phyloP scores from a whole-genome alignment of 2,888 invertebrate species.

The Thymelicus lineola region DNA sequence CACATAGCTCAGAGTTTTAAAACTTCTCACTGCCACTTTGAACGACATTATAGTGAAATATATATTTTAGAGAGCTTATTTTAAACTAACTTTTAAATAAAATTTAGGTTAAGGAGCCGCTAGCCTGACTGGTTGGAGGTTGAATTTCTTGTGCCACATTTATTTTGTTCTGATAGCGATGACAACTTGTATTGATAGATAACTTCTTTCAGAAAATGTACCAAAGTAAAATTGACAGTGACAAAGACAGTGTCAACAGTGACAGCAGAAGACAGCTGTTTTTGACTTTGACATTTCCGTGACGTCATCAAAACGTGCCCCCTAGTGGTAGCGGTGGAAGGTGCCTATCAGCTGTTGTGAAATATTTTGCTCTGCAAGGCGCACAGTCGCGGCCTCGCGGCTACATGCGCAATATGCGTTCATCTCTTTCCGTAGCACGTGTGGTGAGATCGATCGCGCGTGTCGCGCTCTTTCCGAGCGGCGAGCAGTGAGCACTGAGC shows the following conservation, averaged over 20 bases:
- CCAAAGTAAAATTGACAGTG: too few relatives aligned
- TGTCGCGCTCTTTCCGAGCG: conserved; percentile 69
- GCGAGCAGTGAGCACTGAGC: conserved; percentile 2
- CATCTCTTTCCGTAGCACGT: conserved; percentile 76
- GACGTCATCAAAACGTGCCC: conserved; percentile 51
- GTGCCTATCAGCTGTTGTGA: conserved; percentile 80
- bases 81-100: neutral
- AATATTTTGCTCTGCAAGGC: conserved; percentile 68
- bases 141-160: conserved; percentile 25
- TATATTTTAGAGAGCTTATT: neutral
- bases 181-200: neutral
- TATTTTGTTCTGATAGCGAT: too few relatives aligned
- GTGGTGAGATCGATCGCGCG: conserved; percentile 67
- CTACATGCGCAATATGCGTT: conserved; percentile 75
- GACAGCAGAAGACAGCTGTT: conserved; percentile 37
- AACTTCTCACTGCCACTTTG: conserved; percentile 66
- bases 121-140: neutral
- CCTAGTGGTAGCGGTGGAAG: conserved; percentile 56
- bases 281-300: neutral
- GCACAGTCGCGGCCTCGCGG: conserved; percentile 48
- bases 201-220: neutral
- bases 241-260: neutral
- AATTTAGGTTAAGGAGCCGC: neutral
- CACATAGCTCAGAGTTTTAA: conserved; percentile 71
- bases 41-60: conserved; percentile 58